Evolutionary conservation across 2,113 vertebrate species (phyloP), one percentile per base, ranked within the genome.

Genomic region (Tricholaema leucomelas): DNA sequence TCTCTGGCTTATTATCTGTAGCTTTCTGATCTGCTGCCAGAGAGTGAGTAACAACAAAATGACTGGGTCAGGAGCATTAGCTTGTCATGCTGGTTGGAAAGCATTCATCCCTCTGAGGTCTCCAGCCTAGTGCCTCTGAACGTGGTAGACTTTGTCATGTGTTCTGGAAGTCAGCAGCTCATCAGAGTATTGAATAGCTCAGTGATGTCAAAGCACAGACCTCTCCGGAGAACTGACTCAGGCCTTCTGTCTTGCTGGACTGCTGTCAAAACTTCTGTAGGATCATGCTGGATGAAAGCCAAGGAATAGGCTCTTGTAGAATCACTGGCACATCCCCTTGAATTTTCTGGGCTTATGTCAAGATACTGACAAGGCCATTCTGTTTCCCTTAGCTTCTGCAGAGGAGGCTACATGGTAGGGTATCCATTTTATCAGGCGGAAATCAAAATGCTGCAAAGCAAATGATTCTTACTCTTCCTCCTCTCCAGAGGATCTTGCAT

Each of bases 311-410:
- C 84, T 90, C 92, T 94, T 94, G 86, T 94, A 95, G 92, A 95
- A 93, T 94, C 95, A 94, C 91, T 96, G 94, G 96, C 94, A 96
- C 93, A 92, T 96, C 88, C 92, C 74, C 81, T 96, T 6, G 7
- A 88, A 94, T 95, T 96, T 96, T 85, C 94, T 96, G 94, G 93
- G 96, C 81, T 94, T 96, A 93, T 96, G 93, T 96, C 95, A 95
- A 96, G 93, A 92, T 96, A 95, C 85, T 96, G 93, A 96, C 94
- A 96, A 95, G 92, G 96, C 88, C 96, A 94, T 96, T 96, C 93
- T 96, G 94, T 96, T 95, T 96, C 93, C 50, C 50, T 88, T 87
- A 88, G 86, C 74, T 96, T 95, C 78, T 60, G 66, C 59, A 56
- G 76, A 81, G 83, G 23, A 87, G 44, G 91, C 59, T 78, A 20